These are phyloP conservation scores for Dusona sp. DNA, from an alignment of 2,888 invertebrate genomes.

Conservation along the genomic window DNA sequence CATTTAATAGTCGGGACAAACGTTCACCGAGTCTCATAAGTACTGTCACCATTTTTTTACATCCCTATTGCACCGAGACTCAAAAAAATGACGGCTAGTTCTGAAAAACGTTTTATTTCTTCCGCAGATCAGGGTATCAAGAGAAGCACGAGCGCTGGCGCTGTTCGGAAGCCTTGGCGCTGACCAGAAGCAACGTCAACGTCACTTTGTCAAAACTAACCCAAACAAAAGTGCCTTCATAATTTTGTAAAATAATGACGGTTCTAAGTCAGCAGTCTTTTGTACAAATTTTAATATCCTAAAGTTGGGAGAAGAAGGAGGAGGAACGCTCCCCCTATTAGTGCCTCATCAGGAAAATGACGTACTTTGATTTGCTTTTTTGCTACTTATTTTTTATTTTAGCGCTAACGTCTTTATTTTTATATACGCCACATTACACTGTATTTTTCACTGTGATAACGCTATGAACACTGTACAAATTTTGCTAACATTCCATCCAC, in stretches of 20 bases:
- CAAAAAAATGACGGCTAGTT: neutral
- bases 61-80: neutral
- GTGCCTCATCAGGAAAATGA: slow-evolving; percentile 59
- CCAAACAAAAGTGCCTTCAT: slow-evolving; percentile 71
- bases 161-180: slow-evolving; percentile 83
- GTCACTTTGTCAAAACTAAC: neutral
- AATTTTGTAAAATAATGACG: slow-evolving; percentile 59
- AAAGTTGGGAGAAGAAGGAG: slow-evolving; percentile 24
- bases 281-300: slow-evolving; percentile 69
- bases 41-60: slow-evolving; percentile 67
- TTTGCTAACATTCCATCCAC: slow-evolving; percentile 21
- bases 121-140: slow-evolving; percentile 82
- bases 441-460: slow-evolving; percentile 61
- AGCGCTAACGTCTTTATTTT: neutral
- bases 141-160: slow-evolving; percentile 83
- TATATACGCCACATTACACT: neutral
- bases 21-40: slow-evolving; percentile 78
- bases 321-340: slow-evolving; percentile 43
- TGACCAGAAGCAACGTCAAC: slow-evolving; percentile 65
- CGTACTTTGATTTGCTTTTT: neutral
- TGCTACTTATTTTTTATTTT: slow-evolving; percentile 17
- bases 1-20: slow-evolving; percentile 81
- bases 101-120: slow-evolving; percentile 18
- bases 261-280: slow-evolving; percentile 71
- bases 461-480: slow-evolving; percentile 41